These are phyloP conservation scores for Scaptomyza flava DNA, from an alignment of 2,888 invertebrate species.

Conservation along the genomic window DNA sequence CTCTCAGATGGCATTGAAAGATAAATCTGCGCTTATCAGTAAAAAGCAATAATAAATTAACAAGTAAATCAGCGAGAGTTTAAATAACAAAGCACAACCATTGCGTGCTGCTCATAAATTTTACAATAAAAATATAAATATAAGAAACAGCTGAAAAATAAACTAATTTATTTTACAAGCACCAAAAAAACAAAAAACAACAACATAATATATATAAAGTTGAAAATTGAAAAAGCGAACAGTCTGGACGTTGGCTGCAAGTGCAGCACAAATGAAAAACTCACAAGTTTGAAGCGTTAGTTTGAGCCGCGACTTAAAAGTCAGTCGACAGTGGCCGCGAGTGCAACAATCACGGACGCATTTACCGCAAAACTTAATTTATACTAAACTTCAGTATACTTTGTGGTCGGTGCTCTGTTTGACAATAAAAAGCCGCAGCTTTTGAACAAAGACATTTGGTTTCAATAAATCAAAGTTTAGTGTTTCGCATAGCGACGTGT, in stretches of 20 bases:
- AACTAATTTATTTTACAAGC: slow-evolving; percentile 1
- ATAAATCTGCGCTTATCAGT: slow-evolving; percentile 42
- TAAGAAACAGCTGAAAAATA: not conserved
- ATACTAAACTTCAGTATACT: slow-evolving; percentile 11
- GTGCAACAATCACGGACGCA: slow-evolving; percentile 47
- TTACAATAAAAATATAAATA: not conserved
- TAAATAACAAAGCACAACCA: slow-evolving; percentile 32
- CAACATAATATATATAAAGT: slow-evolving; percentile 25
- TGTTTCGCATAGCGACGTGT: slow-evolving; percentile 46
- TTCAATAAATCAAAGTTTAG: slow-evolving; percentile 67
- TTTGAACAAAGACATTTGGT: slow-evolving; percentile 13
- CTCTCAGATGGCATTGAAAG: slow-evolving; percentile 66
- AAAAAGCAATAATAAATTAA: slow-evolving; percentile 34
- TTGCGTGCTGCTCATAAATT: slow-evolving; percentile 69
- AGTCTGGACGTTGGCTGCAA: not conserved
- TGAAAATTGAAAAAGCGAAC: slow-evolving; percentile 16
- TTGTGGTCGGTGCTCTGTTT: slow-evolving; percentile 20
- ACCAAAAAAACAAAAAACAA: slow-evolving; percentile 10
- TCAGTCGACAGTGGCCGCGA: slow-evolving; percentile 47
- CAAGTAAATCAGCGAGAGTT: slow-evolving; percentile 27
- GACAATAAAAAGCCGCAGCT: slow-evolving; percentile 30
- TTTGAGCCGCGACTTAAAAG: slow-evolving; percentile 46
- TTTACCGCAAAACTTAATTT: slow-evolving; percentile 12
- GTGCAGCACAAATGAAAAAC: slow-evolving; percentile 29
- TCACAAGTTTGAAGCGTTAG: slow-evolving; percentile 40